Base-by-base conservation (phyloP, 2,888 invertebrate genomes). In the Hyposoter dolosus region DNA sequence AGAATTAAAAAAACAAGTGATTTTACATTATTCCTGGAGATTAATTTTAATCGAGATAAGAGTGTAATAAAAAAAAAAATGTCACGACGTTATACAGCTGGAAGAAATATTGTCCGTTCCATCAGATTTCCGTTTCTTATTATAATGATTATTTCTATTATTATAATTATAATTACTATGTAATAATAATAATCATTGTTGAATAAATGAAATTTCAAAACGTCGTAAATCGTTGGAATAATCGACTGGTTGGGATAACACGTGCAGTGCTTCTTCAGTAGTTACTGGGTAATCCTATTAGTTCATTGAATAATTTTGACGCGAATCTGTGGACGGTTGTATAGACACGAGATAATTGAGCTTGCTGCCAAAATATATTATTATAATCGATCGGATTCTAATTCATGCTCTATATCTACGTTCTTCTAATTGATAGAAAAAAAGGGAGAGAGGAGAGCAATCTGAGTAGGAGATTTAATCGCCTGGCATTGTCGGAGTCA, bases 391-490 rank as follows among this genome's bases (percentile, higher is more conserved):
- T 28, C 28, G 40, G n/a, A 43, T 50, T 43, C 43, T 63, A 9
- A 23, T 23, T 53, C 19, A 65, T 75, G 74, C 56, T 53, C 12
- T 28, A 35, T n/a, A 35, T n/a, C 15, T n/a, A 35, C 35, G 43
- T 32, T 43, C 45, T 74, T 66, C 3, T 66, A 81, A 74, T 75
- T 19, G 32, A 81, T 81, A 23, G 81, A 50, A 45, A 15, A 12
- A 56, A 12, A 23, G 56, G 23, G 28, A 28, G 60, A 60, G 60
- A 28, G 28, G 28, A 60, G 5, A 68, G n/a, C 28, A 56, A 23
- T 68, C 63, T 15, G 68, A 15, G 19, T 23, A 45, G 60, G 47
- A 76, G 69, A 82, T 76, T 82, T 69, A 82, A 82, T 75, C 28
- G 74, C 28, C 28, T 19, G 28, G 32, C n/a, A 23, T 28, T 53